Base-by-base conservation (phyloP, 2,113 vertebrate species). In the Phasianus colchicus region DNA sequence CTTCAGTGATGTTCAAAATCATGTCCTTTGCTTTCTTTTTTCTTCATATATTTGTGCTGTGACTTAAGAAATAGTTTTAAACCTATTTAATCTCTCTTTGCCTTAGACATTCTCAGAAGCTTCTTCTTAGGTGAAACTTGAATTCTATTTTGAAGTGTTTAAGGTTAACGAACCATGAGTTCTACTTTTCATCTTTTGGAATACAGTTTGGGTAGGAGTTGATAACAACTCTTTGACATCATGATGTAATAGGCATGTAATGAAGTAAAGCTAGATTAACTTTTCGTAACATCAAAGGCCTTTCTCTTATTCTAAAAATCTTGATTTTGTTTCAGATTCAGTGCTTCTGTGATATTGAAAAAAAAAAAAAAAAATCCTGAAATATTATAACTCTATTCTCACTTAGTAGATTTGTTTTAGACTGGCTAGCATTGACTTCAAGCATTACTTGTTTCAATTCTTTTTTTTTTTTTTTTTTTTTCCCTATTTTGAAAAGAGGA, bases 361-460 rank as follows among this genome's bases (percentile, higher is more conserved):
- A 48, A 47, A 48, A 80, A 70, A 82, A 42, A 3, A 42, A 81
- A 85, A 43, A 17, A 8, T 29, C 36, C 65, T 78, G 36, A 52
- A 85, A 74, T 74, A 82, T 11, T 61, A 47, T 12, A 70, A n/a
- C 5, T 80, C 61, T 66, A 4, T 90, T 61, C 78, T 83, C 47
- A 83, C 13, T 43, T 79, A 72, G 30, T 17, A 61, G 42, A 71
- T 71, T 78, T 34, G 16, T n/a, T 83, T 82, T 43, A 71, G 66
- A 67, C n/a, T 30, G 43, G 21, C 58, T n/a, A 75, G 21, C 32
- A 83, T 3, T 58, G 47, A 75, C 42, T 69, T 34, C 45, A 25
- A 25, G n/a, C 22, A 60, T 13, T 11, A 4, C 2, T 50, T 4
- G 5, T 3, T 50, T 4, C 4, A 2, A 24, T 3, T 6, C 42